Conservation (phyloP, 2,888 invertebrate genomes). For the Thecophora atra region DNA sequence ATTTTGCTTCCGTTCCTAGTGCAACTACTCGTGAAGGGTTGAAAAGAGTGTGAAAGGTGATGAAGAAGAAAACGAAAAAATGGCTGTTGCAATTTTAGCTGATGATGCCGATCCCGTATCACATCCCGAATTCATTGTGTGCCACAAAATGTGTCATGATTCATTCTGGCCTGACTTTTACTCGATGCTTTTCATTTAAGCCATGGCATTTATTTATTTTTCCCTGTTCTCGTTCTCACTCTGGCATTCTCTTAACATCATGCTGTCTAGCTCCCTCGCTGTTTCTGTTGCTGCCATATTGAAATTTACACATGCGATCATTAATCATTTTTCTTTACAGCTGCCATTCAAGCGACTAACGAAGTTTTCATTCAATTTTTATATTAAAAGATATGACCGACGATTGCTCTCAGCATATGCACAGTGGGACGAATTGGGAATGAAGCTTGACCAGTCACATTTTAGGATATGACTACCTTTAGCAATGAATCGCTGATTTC, state of each 20-base stretch:
- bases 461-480: too few relatives aligned
- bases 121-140: slow-evolving; percentile 29
- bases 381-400: slow-evolving; percentile 31
- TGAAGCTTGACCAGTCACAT: too few relatives aligned
- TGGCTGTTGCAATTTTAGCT: slow-evolving; percentile 23
- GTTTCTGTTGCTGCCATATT: slow-evolving; percentile 23
- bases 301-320: slow-evolving; percentile 33
- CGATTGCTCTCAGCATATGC: background rate
- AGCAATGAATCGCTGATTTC: background rate
- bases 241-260: background rate
- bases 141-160: slow-evolving; percentile 14
- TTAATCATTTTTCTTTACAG: slow-evolving; percentile 37
- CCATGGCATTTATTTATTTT: slow-evolving; percentile 1
- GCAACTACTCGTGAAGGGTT: too few relatives aligned
- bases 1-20: slow-evolving; percentile 15
- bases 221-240: background rate
- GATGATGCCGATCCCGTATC: slow-evolving; percentile 30
- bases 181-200: background rate
- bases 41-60: background rate
- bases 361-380: slow-evolving; percentile 31
- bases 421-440: background rate
- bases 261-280: background rate
- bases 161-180: slow-evolving; percentile 11
- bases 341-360: slow-evolving; percentile 35
- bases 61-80: slow-evolving; percentile 9